phyloP scores from a whole-genome alignment of 2,113 vertebrate genomes.

The Arothron firmamentum region DNA sequence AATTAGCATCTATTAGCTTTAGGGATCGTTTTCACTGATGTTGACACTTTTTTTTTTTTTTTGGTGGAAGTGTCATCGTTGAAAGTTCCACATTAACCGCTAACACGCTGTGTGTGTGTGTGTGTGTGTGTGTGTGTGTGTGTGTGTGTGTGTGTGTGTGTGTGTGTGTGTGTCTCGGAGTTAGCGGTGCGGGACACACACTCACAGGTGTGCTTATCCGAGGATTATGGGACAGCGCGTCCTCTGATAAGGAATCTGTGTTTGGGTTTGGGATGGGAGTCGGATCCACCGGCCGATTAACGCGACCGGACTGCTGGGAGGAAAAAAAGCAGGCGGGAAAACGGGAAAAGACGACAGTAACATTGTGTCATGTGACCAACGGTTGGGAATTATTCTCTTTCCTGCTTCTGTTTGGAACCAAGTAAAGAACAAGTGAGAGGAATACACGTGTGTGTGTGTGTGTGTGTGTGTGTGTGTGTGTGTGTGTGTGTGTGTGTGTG shows the following conservation, averaged over 20 bases:
- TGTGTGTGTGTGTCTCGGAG: not conserved
- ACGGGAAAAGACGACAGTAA: not conserved
- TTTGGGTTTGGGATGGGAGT: constrained; percentile 67
- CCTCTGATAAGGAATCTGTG: constrained; percentile 66
- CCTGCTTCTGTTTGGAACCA: not conserved
- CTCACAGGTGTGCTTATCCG: constrained; percentile 43
- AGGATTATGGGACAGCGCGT: constrained; percentile 65
- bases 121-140: no score
- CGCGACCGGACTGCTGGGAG: constrained; percentile 37
- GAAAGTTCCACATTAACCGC: no score
- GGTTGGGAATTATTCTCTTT: not conserved
- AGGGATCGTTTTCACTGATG: no score
- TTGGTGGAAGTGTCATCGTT: no score
- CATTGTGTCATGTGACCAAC: not conserved
- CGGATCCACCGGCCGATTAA: constrained; percentile 57
- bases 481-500: constrained; percentile 34
- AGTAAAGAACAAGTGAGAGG: constrained; percentile 15
- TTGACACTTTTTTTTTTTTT: no score
- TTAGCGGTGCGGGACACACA: constrained; percentile 13
- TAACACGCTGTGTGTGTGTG: no score
- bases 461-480: constrained; percentile 25
- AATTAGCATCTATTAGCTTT: no score
- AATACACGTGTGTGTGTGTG: constrained; percentile 39
- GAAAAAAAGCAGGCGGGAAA: not conserved
- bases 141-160: no score